A percentile compares a stretch with the other conserved stretches of the same genome.
phyloP scores from a whole-genome alignment of 2,888 invertebrate genomes.

The Orchesellides sinensis region DNA sequence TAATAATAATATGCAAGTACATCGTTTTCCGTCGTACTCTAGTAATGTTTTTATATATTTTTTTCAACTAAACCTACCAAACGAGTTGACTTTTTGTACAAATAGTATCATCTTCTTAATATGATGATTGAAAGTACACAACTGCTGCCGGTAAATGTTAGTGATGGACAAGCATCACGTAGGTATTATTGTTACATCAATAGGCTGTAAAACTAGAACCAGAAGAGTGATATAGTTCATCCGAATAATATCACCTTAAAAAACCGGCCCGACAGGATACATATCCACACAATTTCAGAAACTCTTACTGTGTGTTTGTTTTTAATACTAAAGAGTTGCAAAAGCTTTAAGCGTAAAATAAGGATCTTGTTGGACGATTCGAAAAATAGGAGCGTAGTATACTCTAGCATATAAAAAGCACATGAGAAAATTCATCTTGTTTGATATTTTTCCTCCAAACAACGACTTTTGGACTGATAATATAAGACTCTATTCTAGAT shows the following conservation, averaged over 20 bases:
- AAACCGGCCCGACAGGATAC: slow-evolving; percentile 64
- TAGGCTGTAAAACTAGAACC: no score
- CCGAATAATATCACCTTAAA: neutral
- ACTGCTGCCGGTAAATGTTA: slow-evolving; percentile 3
- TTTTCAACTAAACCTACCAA: slow-evolving; percentile 39
- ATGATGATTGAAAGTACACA: neutral
- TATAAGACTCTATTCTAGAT: neutral
- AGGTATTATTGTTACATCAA: no score
- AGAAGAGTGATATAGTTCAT: neutral
- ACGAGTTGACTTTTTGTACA: slow-evolving; percentile 43
- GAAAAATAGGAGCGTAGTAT: slow-evolving; percentile 6
- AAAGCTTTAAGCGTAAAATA: slow-evolving; percentile 17
- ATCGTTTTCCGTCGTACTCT: no score
- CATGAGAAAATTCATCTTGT: neutral
- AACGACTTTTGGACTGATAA: neutral
- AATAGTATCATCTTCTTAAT: slow-evolving; percentile 7
- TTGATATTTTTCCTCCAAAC: slow-evolving; percentile 4
- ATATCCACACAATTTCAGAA: no score
- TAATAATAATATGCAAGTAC: neutral
- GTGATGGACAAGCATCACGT: slow-evolving; percentile 2
- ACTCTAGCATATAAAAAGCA: no score
- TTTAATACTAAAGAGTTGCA: slow-evolving; percentile 26
- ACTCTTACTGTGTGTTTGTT: neutral
- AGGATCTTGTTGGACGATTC: slow-evolving; percentile 10
- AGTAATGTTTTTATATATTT: no score